These are phyloP conservation scores for Lumbricus terrestris DNA, from an alignment of 2,888 invertebrate genomes.

Conservation along the genomic window DNA sequence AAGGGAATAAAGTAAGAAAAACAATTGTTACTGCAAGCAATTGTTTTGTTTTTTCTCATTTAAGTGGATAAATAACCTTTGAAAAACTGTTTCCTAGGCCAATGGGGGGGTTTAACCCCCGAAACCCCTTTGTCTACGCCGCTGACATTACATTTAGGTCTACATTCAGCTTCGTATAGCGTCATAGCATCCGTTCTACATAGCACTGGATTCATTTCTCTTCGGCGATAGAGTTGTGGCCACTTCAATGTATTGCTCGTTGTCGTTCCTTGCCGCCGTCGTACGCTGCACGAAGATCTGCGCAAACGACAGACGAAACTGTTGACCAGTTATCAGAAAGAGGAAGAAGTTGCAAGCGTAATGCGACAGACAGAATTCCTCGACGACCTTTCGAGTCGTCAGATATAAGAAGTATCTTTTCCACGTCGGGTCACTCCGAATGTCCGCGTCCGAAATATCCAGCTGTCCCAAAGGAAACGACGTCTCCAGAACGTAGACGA, in stretches of 20 bases:
- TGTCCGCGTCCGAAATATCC: conserved; percentile 41
- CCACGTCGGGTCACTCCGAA: conserved; percentile 45
- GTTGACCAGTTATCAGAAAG: conserved; percentile 47
- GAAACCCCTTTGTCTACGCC: too few relatives aligned
- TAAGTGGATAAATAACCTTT: too few relatives aligned
- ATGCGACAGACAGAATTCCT: conserved; percentile 50
- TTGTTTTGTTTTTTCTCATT: too few relatives aligned
- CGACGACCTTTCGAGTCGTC: conserved; percentile 45
- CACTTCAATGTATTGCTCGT: neutral
- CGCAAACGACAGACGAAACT: conserved; percentile 40
- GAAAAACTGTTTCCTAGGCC: too few relatives aligned
- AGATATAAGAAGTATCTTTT: conserved; percentile 42
- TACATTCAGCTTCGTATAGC: too few relatives aligned
- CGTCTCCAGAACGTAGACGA: conserved; percentile 50
- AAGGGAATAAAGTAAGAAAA: too few relatives aligned
- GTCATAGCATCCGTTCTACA: neutral
- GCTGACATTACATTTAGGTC: too few relatives aligned
- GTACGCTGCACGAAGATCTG: neutral
- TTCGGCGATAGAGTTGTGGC: neutral
- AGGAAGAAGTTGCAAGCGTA: conserved; percentile 52
- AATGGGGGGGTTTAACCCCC: too few relatives aligned
- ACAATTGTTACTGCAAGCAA: too few relatives aligned
- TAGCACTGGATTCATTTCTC: neutral
- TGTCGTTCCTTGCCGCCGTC: neutral
- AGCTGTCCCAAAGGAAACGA: conserved; percentile 45